Percentiles rank a stretch among this genome's conserved stretches.
Evolutionary conservation across 2,797 vertebrate genomes (phyloP).

Genomic region (Semotilus atromaculatus): DNA sequence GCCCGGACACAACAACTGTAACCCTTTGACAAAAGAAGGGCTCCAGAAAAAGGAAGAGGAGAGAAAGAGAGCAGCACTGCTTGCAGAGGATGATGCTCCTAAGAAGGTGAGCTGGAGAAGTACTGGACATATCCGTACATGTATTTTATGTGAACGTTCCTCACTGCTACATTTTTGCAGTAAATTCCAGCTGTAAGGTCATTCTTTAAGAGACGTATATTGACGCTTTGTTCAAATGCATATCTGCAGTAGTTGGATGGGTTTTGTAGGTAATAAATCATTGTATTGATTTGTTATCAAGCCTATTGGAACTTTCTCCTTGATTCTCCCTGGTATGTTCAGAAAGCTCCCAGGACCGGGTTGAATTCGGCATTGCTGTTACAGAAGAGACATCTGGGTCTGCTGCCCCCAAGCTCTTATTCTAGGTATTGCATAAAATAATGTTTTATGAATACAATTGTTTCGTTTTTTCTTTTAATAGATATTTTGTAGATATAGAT

Average conservation of each 20-base stretch:
- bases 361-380: slow-evolving; percentile 85
- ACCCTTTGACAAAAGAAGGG: slow-evolving; percentile 91
- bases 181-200: not conserved
- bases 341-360: slow-evolving; percentile 83
- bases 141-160: not conserved
- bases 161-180: not conserved
- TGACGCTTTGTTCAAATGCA: not conserved
- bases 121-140: not conserved
- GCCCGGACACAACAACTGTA: slow-evolving; percentile 96
- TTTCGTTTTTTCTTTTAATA: not conserved
- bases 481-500: too few species aligned
- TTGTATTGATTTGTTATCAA: not conserved
- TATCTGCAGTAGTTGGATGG: not conserved
- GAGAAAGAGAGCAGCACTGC: slow-evolving; percentile 80
- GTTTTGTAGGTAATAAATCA: not conserved
- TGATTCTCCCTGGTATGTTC: slow-evolving; percentile 21
- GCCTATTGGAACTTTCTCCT: not conserved
- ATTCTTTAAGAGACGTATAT: not conserved
- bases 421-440: slow-evolving; percentile 81
- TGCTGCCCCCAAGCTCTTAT: slow-evolving; percentile 82
- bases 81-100: slow-evolving; percentile 85
- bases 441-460: not conserved
- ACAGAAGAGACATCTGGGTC: slow-evolving; percentile 87
- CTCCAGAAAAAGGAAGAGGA: slow-evolving; percentile 85
- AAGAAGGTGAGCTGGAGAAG: slow-evolving; percentile 78